A percentile compares a stretch with the other conserved stretches of the same genome.
Evolutionary conservation across 2,113 vertebrate genomes (phyloP).

Genomic region (Bubalus kerabau): DNA sequence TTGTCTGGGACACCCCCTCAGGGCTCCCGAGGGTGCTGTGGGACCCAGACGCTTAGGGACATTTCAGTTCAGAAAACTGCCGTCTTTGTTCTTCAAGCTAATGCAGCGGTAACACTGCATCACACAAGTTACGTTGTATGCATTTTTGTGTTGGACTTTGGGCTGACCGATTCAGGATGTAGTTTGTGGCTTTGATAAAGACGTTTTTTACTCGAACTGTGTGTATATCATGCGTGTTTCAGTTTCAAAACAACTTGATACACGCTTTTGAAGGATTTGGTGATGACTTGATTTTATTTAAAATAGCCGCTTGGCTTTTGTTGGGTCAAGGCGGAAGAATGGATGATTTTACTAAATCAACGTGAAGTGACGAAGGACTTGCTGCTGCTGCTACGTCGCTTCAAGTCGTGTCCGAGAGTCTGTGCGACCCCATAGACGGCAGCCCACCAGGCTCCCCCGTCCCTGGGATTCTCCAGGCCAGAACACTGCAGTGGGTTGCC

Average conservation of each 20-base stretch:
- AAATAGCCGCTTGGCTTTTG: background rate
- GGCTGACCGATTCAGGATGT: background rate
- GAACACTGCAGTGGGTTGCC: fast-evolving
- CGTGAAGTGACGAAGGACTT: background rate
- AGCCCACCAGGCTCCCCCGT: too few species aligned
- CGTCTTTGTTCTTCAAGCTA: background rate
- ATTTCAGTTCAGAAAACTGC: background rate
- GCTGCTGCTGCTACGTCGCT: too few species aligned
- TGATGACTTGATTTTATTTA: background rate
- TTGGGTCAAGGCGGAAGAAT: background rate
- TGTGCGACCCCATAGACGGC: too few species aligned
- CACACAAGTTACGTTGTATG: background rate
- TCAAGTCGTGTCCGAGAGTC: too few species aligned
- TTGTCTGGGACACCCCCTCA: too few species aligned
- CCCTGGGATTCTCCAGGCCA: too few species aligned
- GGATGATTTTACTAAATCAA: background rate
- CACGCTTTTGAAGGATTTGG: background rate
- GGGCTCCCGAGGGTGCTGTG: background rate
- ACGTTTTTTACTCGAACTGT: background rate
- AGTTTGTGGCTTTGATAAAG: constrained; percentile 19
- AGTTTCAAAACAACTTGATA: background rate
- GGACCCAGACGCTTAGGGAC: background rate
- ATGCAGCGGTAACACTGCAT: background rate
- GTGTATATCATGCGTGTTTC: background rate
- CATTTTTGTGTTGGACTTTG: background rate